Conservation (phyloP, 23 tunicate species). For the Styela clava region DNA sequence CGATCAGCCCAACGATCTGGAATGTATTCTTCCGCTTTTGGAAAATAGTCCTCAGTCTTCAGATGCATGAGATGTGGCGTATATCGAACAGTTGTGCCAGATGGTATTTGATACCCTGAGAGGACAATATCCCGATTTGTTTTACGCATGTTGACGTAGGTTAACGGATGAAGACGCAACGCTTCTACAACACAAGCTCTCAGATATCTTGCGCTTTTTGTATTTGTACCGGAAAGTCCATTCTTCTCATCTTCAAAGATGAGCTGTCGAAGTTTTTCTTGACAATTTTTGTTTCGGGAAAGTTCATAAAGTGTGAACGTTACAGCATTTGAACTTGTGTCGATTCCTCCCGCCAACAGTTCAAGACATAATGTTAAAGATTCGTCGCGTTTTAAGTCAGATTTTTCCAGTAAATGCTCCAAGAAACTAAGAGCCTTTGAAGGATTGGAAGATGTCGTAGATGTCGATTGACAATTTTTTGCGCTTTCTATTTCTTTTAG, state of each 20-base stretch:
- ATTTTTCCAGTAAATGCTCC: slow-evolving; percentile 58
- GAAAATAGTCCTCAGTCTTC: slow-evolving; percentile 57
- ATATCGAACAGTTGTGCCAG: slow-evolving; percentile 80
- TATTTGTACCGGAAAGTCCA: slow-evolving; percentile 20
- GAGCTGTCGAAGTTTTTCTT: slow-evolving; percentile 49
- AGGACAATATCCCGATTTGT: slow-evolving; percentile 75
- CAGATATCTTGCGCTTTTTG: slow-evolving; percentile 45
- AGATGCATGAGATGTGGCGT: slow-evolving; percentile 85
- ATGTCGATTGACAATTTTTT: neutral
- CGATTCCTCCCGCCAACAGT: slow-evolving; percentile 90
- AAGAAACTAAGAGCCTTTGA: slow-evolving; percentile 34
- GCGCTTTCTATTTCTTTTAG: slow-evolving; percentile 38
- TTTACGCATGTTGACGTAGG: slow-evolving; percentile 82
- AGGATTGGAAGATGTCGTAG: neutral
- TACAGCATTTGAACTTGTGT: slow-evolving; percentile 78
- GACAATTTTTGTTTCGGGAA: slow-evolving; percentile 53
- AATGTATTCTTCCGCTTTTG: slow-evolving; percentile 48
- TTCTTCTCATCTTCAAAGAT: slow-evolving; percentile 31
- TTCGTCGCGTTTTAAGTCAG: slow-evolving; percentile 45
- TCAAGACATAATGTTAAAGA: slow-evolving; percentile 78
- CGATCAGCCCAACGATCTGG: slow-evolving; percentile 72
- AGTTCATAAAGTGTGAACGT: slow-evolving; percentile 74
- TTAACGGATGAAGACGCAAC: slow-evolving; percentile 75
- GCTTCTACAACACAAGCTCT: slow-evolving; percentile 81
- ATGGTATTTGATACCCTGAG: slow-evolving; percentile 72